Evolutionary conservation across 1,140 invertebrate genomes (phyloP).

Genomic region (Calliphora vicina): DNA sequence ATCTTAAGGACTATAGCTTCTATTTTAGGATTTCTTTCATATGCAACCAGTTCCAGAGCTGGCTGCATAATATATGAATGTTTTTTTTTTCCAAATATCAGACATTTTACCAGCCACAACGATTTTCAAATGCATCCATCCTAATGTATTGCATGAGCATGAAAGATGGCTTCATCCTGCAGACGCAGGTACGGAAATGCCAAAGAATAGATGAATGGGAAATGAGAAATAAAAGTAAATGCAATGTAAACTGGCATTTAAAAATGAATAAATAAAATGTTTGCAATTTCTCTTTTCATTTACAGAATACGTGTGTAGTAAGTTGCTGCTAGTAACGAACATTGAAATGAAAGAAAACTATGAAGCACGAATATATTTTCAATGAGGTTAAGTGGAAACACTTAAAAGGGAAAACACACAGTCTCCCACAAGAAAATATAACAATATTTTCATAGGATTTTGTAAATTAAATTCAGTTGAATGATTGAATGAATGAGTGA

Average conservation of each 20-base stretch:
- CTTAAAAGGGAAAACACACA: not conserved
- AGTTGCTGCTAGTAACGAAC: too few species aligned
- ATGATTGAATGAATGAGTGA: not conserved
- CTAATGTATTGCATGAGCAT: not conserved
- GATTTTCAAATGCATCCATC: not conserved
- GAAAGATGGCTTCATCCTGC: too few species aligned
- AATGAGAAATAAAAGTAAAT: not conserved
- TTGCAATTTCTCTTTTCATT: not conserved
- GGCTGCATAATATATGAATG: not conserved
- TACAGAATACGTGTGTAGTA: too few species aligned
- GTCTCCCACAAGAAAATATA: too few species aligned
- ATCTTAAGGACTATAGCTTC: not conserved
- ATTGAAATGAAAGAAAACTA: not conserved
- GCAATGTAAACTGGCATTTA: not conserved
- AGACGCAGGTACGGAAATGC: not conserved
- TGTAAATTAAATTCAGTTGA: not conserved
- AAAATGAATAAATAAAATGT: not conserved
- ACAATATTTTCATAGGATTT: not conserved
- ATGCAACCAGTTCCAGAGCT: too few species aligned
- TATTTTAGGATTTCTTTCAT: not conserved
- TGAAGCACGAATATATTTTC: not conserved
- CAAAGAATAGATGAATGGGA: not conserved
- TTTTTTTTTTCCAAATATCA: not conserved
- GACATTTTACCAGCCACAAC: not conserved
- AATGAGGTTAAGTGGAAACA: conserved; percentile 9